These are phyloP conservation scores for Drosophila asahinai DNA, from an alignment of 1,140 invertebrate species.

Conservation along the genomic window DNA sequence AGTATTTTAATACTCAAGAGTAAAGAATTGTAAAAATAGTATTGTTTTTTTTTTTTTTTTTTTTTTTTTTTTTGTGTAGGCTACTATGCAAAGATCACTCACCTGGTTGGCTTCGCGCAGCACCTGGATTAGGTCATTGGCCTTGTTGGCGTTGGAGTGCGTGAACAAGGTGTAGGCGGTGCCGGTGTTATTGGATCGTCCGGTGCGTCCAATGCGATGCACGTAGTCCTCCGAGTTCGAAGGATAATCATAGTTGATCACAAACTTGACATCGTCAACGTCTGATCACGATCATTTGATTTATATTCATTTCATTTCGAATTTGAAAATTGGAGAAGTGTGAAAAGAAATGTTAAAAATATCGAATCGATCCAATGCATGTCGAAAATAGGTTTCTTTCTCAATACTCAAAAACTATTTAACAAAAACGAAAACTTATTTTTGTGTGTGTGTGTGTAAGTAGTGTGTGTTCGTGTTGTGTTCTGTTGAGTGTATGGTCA, in stretches of 20 bases:
- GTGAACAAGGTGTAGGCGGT: constrained; percentile 99
- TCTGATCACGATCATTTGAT: constrained; percentile 87
- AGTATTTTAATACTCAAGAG: too few species aligned
- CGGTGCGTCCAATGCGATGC: constrained; percentile 99
- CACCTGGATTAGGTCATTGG: constrained; percentile 95
- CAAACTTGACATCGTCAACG: constrained; percentile 99
- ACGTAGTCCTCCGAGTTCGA: constrained; percentile 99
- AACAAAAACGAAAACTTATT: constrained; percentile 81
- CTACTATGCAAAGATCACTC: constrained; percentile 11
- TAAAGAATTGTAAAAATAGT: too few species aligned
- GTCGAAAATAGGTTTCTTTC: constrained; percentile 47
- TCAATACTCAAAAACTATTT: constrained; percentile 72
- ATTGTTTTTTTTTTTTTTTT: too few species aligned
- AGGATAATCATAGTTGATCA: constrained; percentile 99
- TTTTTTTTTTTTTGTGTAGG: too few species aligned
- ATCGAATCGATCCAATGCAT: constrained; percentile 41
- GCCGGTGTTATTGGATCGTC: constrained; percentile 95
- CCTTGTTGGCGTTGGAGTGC: constrained; percentile 95
- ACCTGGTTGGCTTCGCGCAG: constrained; percentile 98
- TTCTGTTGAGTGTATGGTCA: constrained; percentile 25
- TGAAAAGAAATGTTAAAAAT: constrained; percentile 69
- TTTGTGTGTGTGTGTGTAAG: constrained; percentile 46
- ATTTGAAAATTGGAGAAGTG: constrained; percentile 80
- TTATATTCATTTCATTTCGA: constrained; percentile 56
- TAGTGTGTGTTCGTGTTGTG: constrained; percentile 11